phyloP scores from a whole-genome alignment of 2,797 vertebrate genomes.

The Protonibea diacanthus region DNA sequence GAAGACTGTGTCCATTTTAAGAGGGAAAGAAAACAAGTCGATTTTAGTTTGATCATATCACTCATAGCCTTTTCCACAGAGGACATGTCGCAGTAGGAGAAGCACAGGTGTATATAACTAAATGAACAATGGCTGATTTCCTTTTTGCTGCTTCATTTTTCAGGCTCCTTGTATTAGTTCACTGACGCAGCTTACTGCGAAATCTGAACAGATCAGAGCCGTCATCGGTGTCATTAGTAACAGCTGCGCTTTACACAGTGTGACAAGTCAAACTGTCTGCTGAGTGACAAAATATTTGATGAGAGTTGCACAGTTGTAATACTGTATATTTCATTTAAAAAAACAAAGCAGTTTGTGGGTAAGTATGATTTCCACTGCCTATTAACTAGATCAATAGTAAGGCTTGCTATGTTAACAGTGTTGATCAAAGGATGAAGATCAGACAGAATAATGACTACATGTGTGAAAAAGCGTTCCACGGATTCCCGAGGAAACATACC shows the following conservation, averaged over 20 bases:
- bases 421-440: slow-evolving; percentile 6
- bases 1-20: neutral
- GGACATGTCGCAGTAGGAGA: neutral
- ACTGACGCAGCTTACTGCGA: neutral
- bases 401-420: neutral
- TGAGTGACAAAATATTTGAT: neutral
- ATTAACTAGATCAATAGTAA: neutral
- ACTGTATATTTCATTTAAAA: neutral
- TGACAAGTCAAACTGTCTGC: neutral
- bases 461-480: neutral
- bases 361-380: too few species aligned
- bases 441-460: neutral
- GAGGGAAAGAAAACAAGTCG: neutral
- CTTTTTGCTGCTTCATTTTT: neutral
- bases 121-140: neutral
- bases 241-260: neutral
- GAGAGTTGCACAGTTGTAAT: neutral
- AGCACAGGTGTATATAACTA: neutral
- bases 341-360: neutral
- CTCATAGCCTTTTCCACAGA: neutral
- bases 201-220: neutral
- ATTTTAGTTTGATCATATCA: neutral
- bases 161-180: accelerated
- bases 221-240: neutral
- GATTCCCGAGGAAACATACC: neutral